These are phyloP conservation scores for Diarsia rubi DNA, from an alignment of 2,888 invertebrate genomes.

Conservation along the genomic window DNA sequence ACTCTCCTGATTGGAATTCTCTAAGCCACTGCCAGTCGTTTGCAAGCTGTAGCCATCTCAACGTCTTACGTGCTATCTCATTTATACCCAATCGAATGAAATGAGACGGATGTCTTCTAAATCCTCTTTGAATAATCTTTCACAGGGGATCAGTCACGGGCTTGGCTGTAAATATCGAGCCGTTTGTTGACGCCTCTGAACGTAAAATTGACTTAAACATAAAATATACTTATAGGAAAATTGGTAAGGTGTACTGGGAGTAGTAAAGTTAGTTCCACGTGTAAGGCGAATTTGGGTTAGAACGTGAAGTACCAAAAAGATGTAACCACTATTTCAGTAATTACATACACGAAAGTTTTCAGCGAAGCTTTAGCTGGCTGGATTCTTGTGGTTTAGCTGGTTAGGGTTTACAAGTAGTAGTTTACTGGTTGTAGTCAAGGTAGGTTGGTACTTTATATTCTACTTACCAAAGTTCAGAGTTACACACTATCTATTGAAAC, in stretches of 20 bases:
- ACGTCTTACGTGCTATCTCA: constrained; percentile 22
- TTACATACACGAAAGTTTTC: constrained; percentile 2
- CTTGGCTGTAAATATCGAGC: constrained; percentile 49
- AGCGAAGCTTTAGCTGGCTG: neutral
- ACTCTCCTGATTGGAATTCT: constrained; percentile 45
- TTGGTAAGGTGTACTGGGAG: neutral
- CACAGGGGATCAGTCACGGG: constrained; percentile 40
- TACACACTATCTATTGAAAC: no score
- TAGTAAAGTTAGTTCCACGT: constrained; percentile 13
- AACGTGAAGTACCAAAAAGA: neutral
- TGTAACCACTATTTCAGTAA: neutral
- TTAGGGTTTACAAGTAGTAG: no score
- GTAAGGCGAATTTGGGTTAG: neutral
- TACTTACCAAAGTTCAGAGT: neutral
- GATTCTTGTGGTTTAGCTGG: no score
- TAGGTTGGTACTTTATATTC: neutral
- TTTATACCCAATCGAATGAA: constrained; percentile 22
- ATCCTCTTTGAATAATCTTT: constrained; percentile 54
- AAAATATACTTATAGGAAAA: constrained; percentile 34
- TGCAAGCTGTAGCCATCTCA: constrained; percentile 27
- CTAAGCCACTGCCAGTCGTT: constrained; percentile 33
- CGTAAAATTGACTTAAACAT: constrained; percentile 36
- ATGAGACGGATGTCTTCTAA: constrained; percentile 39
- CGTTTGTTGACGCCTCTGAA: constrained; percentile 40
- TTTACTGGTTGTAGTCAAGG: neutral